These are phyloP conservation scores for Plagodis pulveraria DNA, from an alignment of 2,888 invertebrate genomes.

Conservation along the genomic window DNA sequence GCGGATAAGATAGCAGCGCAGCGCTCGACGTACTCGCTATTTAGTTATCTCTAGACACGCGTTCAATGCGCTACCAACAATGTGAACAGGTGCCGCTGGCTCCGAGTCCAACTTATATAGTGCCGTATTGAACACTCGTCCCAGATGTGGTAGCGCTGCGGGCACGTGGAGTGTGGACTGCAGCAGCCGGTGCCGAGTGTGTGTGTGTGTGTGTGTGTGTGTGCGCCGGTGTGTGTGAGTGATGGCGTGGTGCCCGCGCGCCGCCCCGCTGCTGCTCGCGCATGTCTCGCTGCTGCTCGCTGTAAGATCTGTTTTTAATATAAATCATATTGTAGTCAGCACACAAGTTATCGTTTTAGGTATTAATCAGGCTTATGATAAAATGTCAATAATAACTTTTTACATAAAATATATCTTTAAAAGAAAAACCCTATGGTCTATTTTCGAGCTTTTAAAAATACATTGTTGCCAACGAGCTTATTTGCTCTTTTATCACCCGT, in stretches of 20 bases:
- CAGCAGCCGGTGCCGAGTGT: neutral
- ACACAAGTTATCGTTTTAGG: neutral
- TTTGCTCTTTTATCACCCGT: too few species aligned
- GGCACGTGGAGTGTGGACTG: neutral
- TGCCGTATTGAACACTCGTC: too few species aligned
- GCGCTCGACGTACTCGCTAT: neutral
- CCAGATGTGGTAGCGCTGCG: constrained; percentile 1
- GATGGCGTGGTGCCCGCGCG: constrained; percentile 47
- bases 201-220: neutral
- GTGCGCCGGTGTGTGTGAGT: neutral
- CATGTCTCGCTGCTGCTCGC: constrained; percentile 66
- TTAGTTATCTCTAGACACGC: constrained; percentile 4
- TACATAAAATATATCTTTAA: too few species aligned
- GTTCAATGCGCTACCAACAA: constrained; percentile 2
- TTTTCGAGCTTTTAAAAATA: too few species aligned
- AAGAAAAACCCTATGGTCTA: too few species aligned
- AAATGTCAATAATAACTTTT: too few species aligned
- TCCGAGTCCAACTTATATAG: too few species aligned
- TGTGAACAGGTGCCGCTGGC: neutral
- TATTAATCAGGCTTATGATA: neutral
- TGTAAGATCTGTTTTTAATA: constrained; percentile 47
- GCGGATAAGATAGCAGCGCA: constrained; percentile 8
- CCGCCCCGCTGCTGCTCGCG: constrained; percentile 54
- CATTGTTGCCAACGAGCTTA: too few species aligned
- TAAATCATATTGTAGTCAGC: neutral